phyloP scores from a whole-genome alignment of 2,888 invertebrate genomes.

The Elaeidobius kamerunicus region DNA sequence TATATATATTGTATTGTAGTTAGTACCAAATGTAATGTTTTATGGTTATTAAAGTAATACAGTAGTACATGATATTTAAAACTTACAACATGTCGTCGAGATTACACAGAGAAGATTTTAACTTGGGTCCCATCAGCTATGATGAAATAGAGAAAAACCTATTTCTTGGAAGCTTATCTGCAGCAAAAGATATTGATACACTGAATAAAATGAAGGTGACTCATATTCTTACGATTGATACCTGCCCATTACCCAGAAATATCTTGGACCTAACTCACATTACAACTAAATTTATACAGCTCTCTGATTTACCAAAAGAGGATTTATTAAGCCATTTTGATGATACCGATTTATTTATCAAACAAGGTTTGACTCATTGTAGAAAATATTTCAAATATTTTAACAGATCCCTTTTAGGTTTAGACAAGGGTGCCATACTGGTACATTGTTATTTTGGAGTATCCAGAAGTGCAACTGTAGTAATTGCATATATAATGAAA shows the following conservation, averaged over 20 bases:
- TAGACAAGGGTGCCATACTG: constrained; percentile 62
- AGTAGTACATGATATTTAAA: too few relatives aligned
- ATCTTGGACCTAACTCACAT: constrained; percentile 66
- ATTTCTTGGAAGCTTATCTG: constrained; percentile 73
- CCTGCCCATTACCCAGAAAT: constrained; percentile 76
- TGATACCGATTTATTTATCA: constrained; percentile 74
- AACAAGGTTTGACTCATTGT: constrained; percentile 51
- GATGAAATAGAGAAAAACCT: constrained; percentile 56
- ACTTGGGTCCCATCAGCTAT: constrained; percentile 52
- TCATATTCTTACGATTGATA: constrained; percentile 79
- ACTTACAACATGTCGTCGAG: constrained; percentile 2
- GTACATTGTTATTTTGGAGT: constrained; percentile 93
- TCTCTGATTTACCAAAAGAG: constrained; percentile 81
- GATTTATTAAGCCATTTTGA: constrained; percentile 74
- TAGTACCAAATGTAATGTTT: too few relatives aligned
- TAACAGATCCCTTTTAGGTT: constrained; percentile 11
- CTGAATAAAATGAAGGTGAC: constrained; percentile 65
- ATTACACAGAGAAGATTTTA: constrained; percentile 32
- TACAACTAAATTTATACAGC: constrained; percentile 71
- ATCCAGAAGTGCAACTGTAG: constrained; percentile 84
- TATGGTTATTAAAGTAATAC: too few relatives aligned
- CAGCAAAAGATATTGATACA: constrained; percentile 70
- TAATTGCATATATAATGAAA: constrained; percentile 86
- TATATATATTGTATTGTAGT: not conserved
- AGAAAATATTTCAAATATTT: not conserved